phyloP scores from a whole-genome alignment of 2,888 invertebrate species.

The Ceriagrion tenellum region DNA sequence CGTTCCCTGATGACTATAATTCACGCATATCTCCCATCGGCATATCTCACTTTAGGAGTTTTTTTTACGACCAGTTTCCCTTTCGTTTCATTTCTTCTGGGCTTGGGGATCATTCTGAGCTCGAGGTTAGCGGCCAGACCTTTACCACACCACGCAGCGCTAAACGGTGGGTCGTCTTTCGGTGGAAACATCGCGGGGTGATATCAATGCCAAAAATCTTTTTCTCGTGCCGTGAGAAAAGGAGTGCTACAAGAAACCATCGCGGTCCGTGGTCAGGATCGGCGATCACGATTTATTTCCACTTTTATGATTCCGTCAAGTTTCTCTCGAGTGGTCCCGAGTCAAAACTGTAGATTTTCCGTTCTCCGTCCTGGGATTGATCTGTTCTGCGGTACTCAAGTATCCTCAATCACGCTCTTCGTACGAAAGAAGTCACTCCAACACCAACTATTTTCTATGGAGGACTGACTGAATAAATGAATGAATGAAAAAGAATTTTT shows the following conservation, averaged over 20 bases:
- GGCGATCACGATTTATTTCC: neutral
- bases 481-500: no score
- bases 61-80: conserved; percentile 18
- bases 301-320: neutral
- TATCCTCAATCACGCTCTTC: neutral
- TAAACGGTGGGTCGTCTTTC: neutral
- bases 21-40: neutral
- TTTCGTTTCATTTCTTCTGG: neutral
- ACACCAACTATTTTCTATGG: no score
- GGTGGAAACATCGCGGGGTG: neutral
- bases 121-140: neutral
- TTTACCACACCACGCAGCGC: neutral
- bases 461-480: no score
- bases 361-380: neutral
- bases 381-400: neutral
- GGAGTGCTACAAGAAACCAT: neutral
- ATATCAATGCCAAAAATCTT: neutral
- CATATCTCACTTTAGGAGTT: neutral
- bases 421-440: no score
- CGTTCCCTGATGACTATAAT: no score
- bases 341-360: neutral
- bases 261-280: neutral
- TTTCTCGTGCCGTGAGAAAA: neutral
- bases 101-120: neutral
- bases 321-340: neutral